phyloP scores from a whole-genome alignment of 1,140 invertebrate genomes.

The Tribolium madens region DNA sequence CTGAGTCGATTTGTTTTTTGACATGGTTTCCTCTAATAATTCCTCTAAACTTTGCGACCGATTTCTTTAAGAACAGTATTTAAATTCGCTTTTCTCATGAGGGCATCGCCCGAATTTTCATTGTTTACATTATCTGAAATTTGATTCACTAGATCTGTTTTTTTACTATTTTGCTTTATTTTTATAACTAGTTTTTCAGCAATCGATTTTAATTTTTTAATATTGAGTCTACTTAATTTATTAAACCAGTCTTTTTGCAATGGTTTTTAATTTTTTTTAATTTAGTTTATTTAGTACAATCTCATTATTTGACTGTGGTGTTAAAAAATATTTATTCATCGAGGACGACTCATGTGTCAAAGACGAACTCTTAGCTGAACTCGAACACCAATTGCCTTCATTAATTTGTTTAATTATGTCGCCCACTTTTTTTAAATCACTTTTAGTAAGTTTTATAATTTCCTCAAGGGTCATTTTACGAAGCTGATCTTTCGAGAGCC shows the following conservation, averaged over 20 bases:
- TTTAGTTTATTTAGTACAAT: constrained; percentile 42
- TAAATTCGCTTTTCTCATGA: too few relatives aligned
- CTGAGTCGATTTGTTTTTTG: constrained; percentile 4
- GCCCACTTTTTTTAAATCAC: constrained; percentile 44
- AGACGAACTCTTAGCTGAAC: background rate
- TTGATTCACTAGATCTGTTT: constrained; percentile 30
- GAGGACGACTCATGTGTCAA: constrained; percentile 4
- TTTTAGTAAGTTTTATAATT: constrained; percentile 44
- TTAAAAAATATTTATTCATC: constrained; percentile 46
- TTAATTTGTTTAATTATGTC: constrained; percentile 46
- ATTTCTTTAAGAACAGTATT: constrained; percentile 36
- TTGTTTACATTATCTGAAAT: constrained; percentile 42
- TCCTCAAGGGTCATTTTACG: constrained; percentile 46
- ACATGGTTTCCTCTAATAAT: constrained; percentile 34
- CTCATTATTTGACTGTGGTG: constrained; percentile 42
- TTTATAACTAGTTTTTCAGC: background rate
- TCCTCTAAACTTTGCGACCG: constrained; percentile 14
- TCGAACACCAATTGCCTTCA: constrained; percentile 27
- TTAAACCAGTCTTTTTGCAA: constrained; percentile 18
- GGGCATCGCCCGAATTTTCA: too few relatives aligned
- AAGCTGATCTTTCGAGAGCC: constrained; percentile 32
- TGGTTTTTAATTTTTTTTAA: constrained; percentile 34
- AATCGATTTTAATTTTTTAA: background rate
- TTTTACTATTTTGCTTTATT: background rate
- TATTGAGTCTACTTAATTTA: constrained; percentile 4